These are phyloP conservation scores for Bubo blakistoni DNA, from an alignment of 2,113 vertebrate species.

Conservation along the genomic window DNA sequence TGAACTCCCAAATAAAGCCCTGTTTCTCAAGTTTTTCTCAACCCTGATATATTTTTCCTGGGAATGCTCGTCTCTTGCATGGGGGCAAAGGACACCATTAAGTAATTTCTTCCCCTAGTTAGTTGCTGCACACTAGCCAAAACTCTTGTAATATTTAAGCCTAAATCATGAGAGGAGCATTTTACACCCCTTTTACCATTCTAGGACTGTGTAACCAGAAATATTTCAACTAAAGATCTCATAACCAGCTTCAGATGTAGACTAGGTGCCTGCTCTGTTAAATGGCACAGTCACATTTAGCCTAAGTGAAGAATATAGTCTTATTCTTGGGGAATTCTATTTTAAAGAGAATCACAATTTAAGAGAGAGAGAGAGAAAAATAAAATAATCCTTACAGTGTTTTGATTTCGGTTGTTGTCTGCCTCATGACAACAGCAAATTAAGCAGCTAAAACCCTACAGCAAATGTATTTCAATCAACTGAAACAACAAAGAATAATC, in stretches of 20 bases:
- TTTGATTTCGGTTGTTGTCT: neutral
- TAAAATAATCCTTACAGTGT: neutral
- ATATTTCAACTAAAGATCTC: neutral
- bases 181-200: neutral
- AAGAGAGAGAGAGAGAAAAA: neutral
- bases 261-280: neutral
- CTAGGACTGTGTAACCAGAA: neutral
- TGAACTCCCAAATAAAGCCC: neutral
- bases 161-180: neutral
- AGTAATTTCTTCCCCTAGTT: neutral
- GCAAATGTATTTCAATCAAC: neutral
- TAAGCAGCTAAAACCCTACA: neutral
- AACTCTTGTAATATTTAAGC: neutral
- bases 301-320: neutral
- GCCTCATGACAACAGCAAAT: neutral
- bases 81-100: neutral
- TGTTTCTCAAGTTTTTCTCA: neutral
- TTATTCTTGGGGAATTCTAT: neutral
- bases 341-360: neutral
- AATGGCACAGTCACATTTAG: neutral
- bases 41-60: neutral
- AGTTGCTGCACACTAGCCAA: neutral
- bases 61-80: neutral
- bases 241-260: neutral
- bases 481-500: neutral